Evolutionary conservation across 64 coral and sea anemone species (phyloP).

Genomic region (Exaiptasia diaphana): DNA sequence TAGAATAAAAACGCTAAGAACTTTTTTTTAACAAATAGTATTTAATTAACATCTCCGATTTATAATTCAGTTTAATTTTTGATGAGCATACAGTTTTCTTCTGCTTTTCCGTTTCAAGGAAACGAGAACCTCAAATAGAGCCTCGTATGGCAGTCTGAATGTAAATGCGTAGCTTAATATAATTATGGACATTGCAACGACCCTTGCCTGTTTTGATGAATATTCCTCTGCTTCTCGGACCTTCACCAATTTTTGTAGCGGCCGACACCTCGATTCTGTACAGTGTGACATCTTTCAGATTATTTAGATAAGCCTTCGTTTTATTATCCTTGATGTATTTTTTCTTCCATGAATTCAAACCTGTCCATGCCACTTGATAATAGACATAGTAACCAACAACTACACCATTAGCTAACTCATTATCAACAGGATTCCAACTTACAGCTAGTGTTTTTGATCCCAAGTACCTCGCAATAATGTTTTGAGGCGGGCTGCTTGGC

Average conservation of each 20-base stretch:
- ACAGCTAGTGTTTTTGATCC: neutral
- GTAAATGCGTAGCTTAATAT: neutral
- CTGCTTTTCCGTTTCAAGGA: too few species aligned
- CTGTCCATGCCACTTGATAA: neutral
- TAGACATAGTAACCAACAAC: neutral
- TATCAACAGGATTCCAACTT: neutral
- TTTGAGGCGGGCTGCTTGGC: neutral
- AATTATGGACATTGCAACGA: neutral
- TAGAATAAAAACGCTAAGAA: too few species aligned
- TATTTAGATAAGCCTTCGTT: neutral
- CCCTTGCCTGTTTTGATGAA: conserved; percentile 17
- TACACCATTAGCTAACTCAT: neutral
- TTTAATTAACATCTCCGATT: too few species aligned
- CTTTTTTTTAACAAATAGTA: too few species aligned
- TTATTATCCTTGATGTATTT: neutral
- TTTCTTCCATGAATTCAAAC: neutral
- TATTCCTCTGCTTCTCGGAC: neutral
- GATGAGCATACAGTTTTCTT: too few species aligned
- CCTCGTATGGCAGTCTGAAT: too few species aligned
- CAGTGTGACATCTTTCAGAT: neutral
- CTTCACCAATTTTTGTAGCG: conserved; percentile 3
- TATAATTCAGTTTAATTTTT: too few species aligned
- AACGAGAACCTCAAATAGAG: too few species aligned
- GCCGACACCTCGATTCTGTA: conserved; percentile 7
- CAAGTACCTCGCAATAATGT: neutral